Percentiles rank a stretch among this genome's conserved stretches.
phyloP scores from a whole-genome alignment of 2,113 vertebrate species.

The Mystacornis crossleyi region DNA sequence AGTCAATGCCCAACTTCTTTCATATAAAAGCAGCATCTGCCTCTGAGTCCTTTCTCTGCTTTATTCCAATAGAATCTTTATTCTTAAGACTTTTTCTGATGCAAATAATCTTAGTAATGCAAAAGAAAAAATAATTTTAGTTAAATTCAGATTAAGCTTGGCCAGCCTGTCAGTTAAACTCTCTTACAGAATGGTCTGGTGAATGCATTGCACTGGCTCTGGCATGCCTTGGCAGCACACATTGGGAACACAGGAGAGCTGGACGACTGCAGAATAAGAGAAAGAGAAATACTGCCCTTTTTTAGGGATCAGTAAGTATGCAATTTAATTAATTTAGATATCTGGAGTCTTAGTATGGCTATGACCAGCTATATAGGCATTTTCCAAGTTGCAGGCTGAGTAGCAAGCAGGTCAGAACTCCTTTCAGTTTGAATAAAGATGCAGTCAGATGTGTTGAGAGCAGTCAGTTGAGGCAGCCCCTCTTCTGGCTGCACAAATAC shows the following conservation, averaged over 20 bases:
- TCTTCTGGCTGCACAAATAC: not conserved
- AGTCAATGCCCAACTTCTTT: not conserved
- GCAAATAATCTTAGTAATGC: not conserved
- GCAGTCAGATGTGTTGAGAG: not conserved
- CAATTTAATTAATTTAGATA: not conserved
- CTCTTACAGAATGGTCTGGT: rapidly evolving
- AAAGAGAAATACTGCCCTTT: not conserved
- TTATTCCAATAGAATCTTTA: not conserved
- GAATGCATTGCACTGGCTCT: not conserved
- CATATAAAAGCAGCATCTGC: not conserved
- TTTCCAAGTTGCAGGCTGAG: not conserved
- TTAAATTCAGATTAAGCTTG: not conserved
- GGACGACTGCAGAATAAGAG: not conserved
- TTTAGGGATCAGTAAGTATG: not conserved
- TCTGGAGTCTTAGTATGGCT: not conserved
- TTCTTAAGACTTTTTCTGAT: not conserved
- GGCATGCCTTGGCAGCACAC: not conserved
- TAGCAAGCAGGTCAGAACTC: not conserved
- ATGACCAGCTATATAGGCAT: not conserved
- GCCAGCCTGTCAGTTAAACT: not conserved
- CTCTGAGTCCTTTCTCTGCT: not conserved
- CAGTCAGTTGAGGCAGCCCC: not conserved
- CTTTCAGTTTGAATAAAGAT: not conserved
- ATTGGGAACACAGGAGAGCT: not conserved
- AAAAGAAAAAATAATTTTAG: not conserved